Evolutionary conservation across 2,113 vertebrate species (phyloP), one percentile per base, ranked within the genome.

Genomic region (Tupaia chinensis): DNA sequence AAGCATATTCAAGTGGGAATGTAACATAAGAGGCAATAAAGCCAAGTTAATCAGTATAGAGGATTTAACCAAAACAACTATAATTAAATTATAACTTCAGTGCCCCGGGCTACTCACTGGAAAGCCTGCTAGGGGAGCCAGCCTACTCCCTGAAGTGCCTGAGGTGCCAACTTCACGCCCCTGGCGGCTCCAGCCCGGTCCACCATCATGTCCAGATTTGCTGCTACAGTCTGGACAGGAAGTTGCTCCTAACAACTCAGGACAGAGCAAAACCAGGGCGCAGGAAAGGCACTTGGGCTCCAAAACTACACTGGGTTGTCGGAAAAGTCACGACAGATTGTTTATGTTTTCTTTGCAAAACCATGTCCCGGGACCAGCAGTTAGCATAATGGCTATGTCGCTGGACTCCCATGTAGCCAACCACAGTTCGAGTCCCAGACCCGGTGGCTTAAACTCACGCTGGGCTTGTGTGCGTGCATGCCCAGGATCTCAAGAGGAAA

Each of bases 61-160:
- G 60, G 83, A 93, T 91, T 94, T 95, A 96, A 87, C 78, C 70
- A 91, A 97, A 96, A 95, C 87, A 95, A 96, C 17, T 88, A 29
- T 74, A 96, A 97, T 94, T 94, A 96, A 97, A 97, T 95, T 81
- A 93, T 93, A 93, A 97, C 68, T 87, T 83, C 68, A 96, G 29
- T 89, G 82, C 90, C 87, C 54, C 53, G 80, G 73, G 89, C 86
- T 82, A 70, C 70, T 94, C 80, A 65, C 15, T 86, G 86, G 84
- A 88, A 95, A 87, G 80, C 83, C 66, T 77, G 65, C 68, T 11
- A 80, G 76, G 34, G n/a, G 56, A 83, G 60, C 3, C 0, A 10
- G 4, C 23, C 56, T 86, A 29, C 61, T 66, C 74, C 91, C 34
- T 56, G 61, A 96, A 89, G 96, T 25, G 25, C 22, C 8, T 13